phyloP scores from a whole-genome alignment of 1,140 invertebrate species.

The Cryptotermes secundus region DNA sequence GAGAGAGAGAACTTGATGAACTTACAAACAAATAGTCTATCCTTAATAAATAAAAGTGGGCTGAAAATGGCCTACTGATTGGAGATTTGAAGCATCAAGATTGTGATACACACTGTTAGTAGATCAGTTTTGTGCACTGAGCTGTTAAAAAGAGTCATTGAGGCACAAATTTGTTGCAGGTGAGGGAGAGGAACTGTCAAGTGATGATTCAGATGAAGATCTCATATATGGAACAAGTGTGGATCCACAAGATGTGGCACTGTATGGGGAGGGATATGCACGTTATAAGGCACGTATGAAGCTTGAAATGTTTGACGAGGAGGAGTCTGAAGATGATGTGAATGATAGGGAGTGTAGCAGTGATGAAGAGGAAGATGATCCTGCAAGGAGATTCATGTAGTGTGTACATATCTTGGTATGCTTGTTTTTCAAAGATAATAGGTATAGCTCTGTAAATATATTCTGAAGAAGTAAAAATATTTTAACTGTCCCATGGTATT shows the following conservation, averaged over 20 bases:
- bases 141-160: neutral
- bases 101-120: neutral
- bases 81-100: neutral
- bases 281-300: neutral
- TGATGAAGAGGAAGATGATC: constrained; percentile 25
- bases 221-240: neutral
- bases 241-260: constrained; percentile 20
- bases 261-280: constrained; percentile 23
- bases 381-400: constrained; percentile 12
- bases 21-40: too few species aligned
- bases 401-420: neutral
- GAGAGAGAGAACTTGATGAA: too few species aligned
- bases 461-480: too few species aligned
- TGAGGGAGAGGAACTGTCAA: neutral
- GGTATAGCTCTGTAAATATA: too few species aligned
- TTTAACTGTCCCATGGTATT: too few species aligned
- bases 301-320: neutral
- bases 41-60: too few species aligned
- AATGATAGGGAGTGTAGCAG: neutral
- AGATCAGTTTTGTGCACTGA: neutral
- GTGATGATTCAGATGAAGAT: constrained; percentile 14
- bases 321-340: neutral
- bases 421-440: too few species aligned
- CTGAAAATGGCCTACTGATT: too few species aligned
- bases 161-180: neutral